phyloP scores from a whole-genome alignment of 2,888 invertebrate species.

The Lasioglossum marginatum region DNA sequence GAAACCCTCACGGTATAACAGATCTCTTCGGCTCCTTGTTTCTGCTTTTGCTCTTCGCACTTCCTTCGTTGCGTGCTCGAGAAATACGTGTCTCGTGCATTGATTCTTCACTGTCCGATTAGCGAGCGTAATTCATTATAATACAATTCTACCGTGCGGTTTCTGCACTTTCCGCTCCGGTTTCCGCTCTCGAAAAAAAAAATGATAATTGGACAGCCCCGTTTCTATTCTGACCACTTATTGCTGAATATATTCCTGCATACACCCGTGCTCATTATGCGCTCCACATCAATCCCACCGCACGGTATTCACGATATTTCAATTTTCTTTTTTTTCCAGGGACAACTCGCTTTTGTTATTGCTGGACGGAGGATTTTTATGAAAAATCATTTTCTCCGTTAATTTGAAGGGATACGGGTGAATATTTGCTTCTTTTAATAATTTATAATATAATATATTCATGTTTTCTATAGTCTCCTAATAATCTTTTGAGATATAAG shows the following conservation, averaged over 20 bases:
- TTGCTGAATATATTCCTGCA: background rate
- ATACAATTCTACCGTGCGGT: slow-evolving; percentile 6
- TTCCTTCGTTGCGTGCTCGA: slow-evolving; percentile 45
- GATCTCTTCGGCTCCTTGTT: slow-evolving; percentile 48
- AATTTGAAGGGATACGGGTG: too few relatives aligned
- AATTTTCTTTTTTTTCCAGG: background rate
- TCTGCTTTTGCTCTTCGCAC: slow-evolving; percentile 28
- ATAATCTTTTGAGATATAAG: too few relatives aligned
- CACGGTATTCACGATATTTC: background rate
- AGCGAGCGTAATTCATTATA: slow-evolving; percentile 40
- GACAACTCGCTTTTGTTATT: background rate
- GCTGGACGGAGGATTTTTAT: background rate
- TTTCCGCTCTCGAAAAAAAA: slow-evolving; percentile 24
- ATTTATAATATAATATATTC: too few relatives aligned
- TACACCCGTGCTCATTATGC: background rate
- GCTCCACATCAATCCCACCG: background rate
- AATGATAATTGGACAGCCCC: slow-evolving; percentile 7
- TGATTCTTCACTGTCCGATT: slow-evolving; percentile 57
- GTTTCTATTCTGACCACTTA: background rate
- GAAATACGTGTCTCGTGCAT: slow-evolving; percentile 33
- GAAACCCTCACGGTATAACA: slow-evolving; percentile 62
- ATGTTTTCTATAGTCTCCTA: too few relatives aligned
- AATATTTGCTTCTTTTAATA: too few relatives aligned
- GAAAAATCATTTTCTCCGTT: background rate
- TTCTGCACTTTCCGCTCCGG: background rate